A percentile compares a stretch with the other conserved stretches of the same genome.
These are phyloP conservation scores for Struthio camelus DNA, from an alignment of 2,113 vertebrate genomes.

Conservation along the genomic window DNA sequence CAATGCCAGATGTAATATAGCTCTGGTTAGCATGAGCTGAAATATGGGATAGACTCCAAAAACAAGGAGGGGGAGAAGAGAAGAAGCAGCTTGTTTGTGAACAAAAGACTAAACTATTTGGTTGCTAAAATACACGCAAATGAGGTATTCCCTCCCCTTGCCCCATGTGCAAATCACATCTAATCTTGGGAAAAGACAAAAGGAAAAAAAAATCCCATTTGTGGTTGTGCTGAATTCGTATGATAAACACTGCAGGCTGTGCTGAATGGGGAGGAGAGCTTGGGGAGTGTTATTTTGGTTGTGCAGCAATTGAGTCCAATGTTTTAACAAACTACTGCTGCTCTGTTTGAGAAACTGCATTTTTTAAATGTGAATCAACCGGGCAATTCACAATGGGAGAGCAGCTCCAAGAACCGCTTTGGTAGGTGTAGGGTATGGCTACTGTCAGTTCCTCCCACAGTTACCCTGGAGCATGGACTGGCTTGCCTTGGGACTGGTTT, in stretches of 20 bases:
- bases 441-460: background rate
- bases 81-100: slow-evolving; percentile 71
- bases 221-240: background rate
- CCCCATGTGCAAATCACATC: slow-evolving; percentile 45
- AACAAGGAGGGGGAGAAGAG: slow-evolving; percentile 30
- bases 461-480: background rate
- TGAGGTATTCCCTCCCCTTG: background rate
- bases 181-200: slow-evolving; percentile 44
- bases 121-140: slow-evolving; percentile 68
- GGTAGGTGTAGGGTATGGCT: background rate
- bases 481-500: background rate
- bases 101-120: slow-evolving; percentile 65
- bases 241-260: slow-evolving; percentile 49
- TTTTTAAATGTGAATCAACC: slow-evolving; percentile 44
- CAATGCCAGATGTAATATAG: slow-evolving; percentile 64
- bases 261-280: slow-evolving; percentile 53
- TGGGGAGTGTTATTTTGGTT: slow-evolving; percentile 9
- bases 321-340: slow-evolving; percentile 60
- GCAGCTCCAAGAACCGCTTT: background rate
- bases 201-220: background rate
- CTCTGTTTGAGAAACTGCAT: slow-evolving; percentile 19
- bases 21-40: slow-evolving; percentile 57
- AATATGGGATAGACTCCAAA: slow-evolving; percentile 59
- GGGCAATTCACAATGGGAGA: background rate
- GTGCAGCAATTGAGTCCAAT: slow-evolving; percentile 1